A percentile compares a stretch with the other conserved stretches of the same genome.
Conservation (phyloP, 1,140 invertebrate genomes). For the Gryon sp. region DNA sequence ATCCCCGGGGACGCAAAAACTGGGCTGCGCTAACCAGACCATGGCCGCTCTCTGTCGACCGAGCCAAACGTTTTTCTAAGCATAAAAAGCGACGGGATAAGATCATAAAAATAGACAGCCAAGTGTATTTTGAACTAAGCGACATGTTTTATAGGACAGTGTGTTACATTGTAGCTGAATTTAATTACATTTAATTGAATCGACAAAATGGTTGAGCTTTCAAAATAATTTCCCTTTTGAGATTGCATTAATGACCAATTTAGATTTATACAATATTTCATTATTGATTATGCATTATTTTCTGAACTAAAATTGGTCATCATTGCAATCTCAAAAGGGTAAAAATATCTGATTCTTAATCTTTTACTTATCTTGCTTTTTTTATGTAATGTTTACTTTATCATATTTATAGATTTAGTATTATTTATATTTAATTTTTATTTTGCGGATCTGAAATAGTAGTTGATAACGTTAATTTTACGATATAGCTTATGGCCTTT, state of each 20-base stretch:
- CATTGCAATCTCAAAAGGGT: too few species aligned
- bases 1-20: conserved; percentile 1
- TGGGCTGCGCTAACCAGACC: not conserved
- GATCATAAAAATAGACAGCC: not conserved
- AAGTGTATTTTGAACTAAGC: conserved; percentile 1
- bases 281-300: too few species aligned
- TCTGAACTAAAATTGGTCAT: too few species aligned
- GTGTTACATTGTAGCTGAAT: conserved; percentile 12
- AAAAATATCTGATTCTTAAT: too few species aligned
- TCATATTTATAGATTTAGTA: too few species aligned
- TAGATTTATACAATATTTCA: too few species aligned
- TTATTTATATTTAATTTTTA: too few species aligned
- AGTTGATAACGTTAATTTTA: not conserved
- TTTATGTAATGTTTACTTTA: too few species aligned
- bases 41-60: not conserved
- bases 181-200: conserved; percentile 46
- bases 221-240: not conserved
- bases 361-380: too few species aligned
- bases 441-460: too few species aligned
- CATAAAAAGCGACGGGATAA: conserved; percentile 1
- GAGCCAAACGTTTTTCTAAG: conserved; percentile 4
- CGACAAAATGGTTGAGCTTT: not conserved
- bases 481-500: not conserved
- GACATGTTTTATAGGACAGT: conserved; percentile 1
- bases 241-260: not conserved